Evolutionary conservation across 2,888 invertebrate genomes (phyloP).

Genomic region (Halictus ligatus): DNA sequence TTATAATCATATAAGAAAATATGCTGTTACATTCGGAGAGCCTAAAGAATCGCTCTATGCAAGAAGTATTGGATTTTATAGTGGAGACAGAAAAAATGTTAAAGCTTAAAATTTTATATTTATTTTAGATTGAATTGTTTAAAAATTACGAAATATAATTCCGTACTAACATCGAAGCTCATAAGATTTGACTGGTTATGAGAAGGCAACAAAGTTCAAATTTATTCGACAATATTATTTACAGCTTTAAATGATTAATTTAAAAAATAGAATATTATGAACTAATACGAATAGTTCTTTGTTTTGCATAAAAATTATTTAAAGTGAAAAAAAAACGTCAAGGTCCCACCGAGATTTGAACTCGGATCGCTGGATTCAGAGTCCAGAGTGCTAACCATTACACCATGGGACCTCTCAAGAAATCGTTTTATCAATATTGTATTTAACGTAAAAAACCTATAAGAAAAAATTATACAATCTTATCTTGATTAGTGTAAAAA

Average conservation of each 20-base stretch:
- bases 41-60: not conserved
- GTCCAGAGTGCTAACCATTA: slow-evolving; percentile 93
- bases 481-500: not conserved
- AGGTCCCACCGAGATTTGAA: slow-evolving; percentile 92
- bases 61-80: not conserved
- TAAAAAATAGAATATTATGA: not conserved
- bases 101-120: not conserved
- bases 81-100: not conserved
- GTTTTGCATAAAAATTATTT: not conserved
- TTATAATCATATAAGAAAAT: not conserved
- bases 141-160: not conserved
- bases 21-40: not conserved
- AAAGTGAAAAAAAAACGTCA: slow-evolving; percentile 1
- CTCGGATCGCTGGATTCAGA: slow-evolving; percentile 93
- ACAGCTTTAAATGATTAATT: not conserved
- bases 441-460: not conserved
- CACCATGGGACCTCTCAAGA: slow-evolving; percentile 87
- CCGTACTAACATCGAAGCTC: not conserved
- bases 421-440: fast-evolving
- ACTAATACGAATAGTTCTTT: not conserved
- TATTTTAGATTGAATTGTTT: not conserved
- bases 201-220: not conserved
- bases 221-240: not conserved
- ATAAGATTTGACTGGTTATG: not conserved
- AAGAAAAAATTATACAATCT: not conserved